These are phyloP conservation scores for Melipona beecheii DNA, from an alignment of 2,888 invertebrate species.

Conservation along the genomic window DNA sequence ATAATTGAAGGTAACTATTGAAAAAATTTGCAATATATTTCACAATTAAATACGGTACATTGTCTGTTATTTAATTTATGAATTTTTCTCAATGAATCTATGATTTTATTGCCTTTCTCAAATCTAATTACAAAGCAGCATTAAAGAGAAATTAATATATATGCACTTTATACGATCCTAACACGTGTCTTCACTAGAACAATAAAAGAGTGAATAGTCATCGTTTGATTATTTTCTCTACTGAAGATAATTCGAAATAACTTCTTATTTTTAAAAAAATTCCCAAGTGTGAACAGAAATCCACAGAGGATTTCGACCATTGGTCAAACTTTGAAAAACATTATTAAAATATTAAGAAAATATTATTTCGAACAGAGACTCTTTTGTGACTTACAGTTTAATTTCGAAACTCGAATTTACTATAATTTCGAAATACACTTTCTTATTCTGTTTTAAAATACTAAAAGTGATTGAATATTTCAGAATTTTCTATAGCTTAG, in stretches of 20 bases:
- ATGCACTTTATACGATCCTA: background rate
- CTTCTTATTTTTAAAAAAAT: background rate
- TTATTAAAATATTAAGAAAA: background rate
- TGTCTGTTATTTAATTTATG: background rate
- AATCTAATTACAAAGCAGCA: background rate
- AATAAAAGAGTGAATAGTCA: background rate
- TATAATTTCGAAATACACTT: too few species aligned
- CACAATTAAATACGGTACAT: background rate
- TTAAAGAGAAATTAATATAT: background rate
- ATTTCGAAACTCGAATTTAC: too few species aligned
- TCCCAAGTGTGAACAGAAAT: background rate
- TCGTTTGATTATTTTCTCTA: background rate
- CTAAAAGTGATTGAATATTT: background rate
- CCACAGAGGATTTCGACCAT: too few species aligned
- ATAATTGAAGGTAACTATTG: background rate
- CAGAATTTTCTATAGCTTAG: background rate
- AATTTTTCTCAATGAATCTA: constrained; percentile 14
- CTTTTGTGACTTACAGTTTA: too few species aligned
- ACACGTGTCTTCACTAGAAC: too few species aligned
- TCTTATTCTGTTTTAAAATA: background rate
- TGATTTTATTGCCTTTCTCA: constrained; percentile 15
- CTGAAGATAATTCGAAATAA: background rate
- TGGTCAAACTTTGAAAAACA: background rate
- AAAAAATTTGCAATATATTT: background rate
- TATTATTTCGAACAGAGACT: background rate